Evolutionary conservation across 1,140 invertebrate genomes (phyloP).

Genomic region (Heliconius hewitsoni): DNA sequence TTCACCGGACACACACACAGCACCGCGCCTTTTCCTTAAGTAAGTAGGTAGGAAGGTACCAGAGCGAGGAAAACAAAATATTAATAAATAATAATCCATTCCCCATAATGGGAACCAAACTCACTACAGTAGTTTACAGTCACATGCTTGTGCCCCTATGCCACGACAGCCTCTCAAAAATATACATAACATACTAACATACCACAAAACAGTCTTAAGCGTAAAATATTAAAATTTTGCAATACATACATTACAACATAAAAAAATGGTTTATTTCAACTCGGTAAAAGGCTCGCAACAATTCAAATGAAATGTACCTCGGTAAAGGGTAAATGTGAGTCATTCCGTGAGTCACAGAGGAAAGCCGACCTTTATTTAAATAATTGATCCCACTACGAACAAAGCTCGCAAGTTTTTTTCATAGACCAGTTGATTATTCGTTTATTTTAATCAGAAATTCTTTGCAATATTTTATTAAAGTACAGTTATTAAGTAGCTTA

Average conservation of each 20-base stretch:
- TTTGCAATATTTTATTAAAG: background rate
- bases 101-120: background rate
- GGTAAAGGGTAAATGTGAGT: conserved; percentile 37
- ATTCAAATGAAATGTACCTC: conserved; percentile 25
- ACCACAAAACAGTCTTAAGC: too few species aligned
- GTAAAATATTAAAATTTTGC: background rate
- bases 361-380: conserved; percentile 42
- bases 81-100: too few species aligned
- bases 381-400: conserved; percentile 28
- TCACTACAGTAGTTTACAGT: background rate
- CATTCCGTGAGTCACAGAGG: conserved; percentile 40
- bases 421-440: background rate
- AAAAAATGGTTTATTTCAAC: conserved; percentile 8
- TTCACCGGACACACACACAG: too few species aligned
- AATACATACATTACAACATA: background rate
- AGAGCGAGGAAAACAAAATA: too few species aligned
- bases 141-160: too few species aligned
- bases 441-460: background rate
- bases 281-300: conserved; percentile 20
- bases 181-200: too few species aligned
- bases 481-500: too few species aligned
- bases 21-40: too few species aligned
- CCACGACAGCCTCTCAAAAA: too few species aligned
- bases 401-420: conserved; percentile 9
- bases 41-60: too few species aligned